A percentile compares a stretch with the other conserved stretches of the same genome.
These are phyloP conservation scores for Aplochiton taeniatus DNA, from an alignment of 2,797 vertebrate species.

Conservation along the genomic window DNA sequence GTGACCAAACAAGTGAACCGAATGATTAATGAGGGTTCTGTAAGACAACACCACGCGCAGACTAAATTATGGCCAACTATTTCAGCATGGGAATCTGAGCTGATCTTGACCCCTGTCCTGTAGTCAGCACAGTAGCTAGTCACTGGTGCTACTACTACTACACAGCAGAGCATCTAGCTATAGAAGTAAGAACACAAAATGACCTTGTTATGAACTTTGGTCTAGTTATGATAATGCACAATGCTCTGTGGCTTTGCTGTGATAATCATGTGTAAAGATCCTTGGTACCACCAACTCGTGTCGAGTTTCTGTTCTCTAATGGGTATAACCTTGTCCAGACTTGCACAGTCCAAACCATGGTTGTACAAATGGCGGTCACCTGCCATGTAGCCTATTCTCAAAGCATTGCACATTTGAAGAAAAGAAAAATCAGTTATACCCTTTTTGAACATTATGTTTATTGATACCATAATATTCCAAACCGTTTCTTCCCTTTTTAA, in stretches of 20 bases:
- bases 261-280: neutral
- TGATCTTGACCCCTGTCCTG: slow-evolving; percentile 19
- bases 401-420: neutral
- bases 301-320: slow-evolving; percentile 2
- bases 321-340: neutral
- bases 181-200: too few species aligned
- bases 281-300: neutral
- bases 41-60: slow-evolving; percentile 32
- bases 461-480: too few species aligned
- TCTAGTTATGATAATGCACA: too few species aligned
- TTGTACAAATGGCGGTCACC: neutral
- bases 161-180: too few species aligned
- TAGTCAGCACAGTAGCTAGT: slow-evolving; percentile 10
- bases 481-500: too few species aligned
- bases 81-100: slow-evolving; percentile 52
- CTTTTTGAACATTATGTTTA: too few species aligned
- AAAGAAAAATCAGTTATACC: neutral
- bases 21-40: slow-evolving; percentile 21
- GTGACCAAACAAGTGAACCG: neutral
- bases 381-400: neutral
- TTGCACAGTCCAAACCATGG: neutral
- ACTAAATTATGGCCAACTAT: slow-evolving; percentile 43
- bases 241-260: neutral
- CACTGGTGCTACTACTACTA: too few species aligned
- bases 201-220: too few species aligned